phyloP scores from a whole-genome alignment of 2,888 invertebrate genomes.

The Meandrusa payeni region DNA sequence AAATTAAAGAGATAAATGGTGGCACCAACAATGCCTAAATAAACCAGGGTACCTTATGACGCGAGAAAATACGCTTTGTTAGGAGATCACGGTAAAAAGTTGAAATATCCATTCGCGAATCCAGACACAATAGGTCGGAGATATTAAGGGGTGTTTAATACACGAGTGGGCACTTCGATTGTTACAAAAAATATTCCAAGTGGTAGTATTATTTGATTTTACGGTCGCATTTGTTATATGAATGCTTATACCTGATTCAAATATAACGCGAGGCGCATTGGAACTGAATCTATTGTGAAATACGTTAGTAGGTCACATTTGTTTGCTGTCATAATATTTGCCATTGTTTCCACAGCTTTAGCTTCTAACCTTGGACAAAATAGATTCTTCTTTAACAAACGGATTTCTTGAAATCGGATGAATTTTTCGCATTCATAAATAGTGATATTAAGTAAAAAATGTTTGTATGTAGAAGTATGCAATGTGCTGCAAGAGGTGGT shows the following conservation, averaged over 20 bases:
- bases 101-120: slow-evolving; percentile 58
- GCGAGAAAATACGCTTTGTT: slow-evolving; percentile 69
- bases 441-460: too few species aligned
- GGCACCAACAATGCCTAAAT: slow-evolving; percentile 73
- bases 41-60: slow-evolving; percentile 70
- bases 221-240: slow-evolving; percentile 36
- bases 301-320: slow-evolving; percentile 37
- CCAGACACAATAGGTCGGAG: slow-evolving; percentile 55
- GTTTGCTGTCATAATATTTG: slow-evolving; percentile 41
- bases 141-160: slow-evolving; percentile 61
- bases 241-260: slow-evolving; percentile 10
- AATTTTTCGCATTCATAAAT: too few species aligned
- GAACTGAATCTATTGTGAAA: slow-evolving; percentile 16
- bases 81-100: slow-evolving; percentile 60
- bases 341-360: slow-evolving; percentile 38
- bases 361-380: background rate
- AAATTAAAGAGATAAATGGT: slow-evolving; percentile 79
- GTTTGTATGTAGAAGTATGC: too few species aligned
- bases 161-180: slow-evolving; percentile 45
- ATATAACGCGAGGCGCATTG: slow-evolving; percentile 7
- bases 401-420: too few species aligned
- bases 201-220: slow-evolving; percentile 47
- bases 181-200: slow-evolving; percentile 55
- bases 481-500: too few species aligned
- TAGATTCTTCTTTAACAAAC: background rate